Evolutionary conservation across 2,797 vertebrate genomes (phyloP), one percentile per base, ranked within the genome.

Genomic region (Pangasius sanitwongsei): DNA sequence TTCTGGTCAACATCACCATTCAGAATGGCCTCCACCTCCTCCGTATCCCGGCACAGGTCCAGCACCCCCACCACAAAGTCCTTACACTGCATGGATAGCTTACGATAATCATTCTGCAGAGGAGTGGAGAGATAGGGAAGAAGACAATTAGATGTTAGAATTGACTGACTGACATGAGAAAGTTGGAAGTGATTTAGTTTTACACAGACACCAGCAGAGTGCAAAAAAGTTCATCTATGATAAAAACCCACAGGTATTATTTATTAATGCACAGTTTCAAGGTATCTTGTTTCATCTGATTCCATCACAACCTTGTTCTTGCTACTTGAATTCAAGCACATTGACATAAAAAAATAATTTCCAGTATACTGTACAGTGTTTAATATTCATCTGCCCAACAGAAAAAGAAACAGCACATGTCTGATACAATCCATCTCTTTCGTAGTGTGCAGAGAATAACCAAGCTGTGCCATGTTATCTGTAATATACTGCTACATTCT

Each of bases 51-150:
- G 94, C 98, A 99, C 87, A 98, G 97, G 94, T 99, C 98, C 95
- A 99, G 92, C 88, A 99, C 97, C 0, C 98, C 98, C 90, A 99
- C 98, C 4, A 98, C 97, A 92, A 99, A 99, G 92, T 99, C 98
- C 95, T 99, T 99, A 95, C 98, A 99, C 96, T 99, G 98, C 98
- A 99, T 99, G 96, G 98, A 99, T 95, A 99, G 94, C 95, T 99
- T 99, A 89, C 98, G 95, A 90, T 99, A 99, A 92, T 99, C 98
- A 0, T 99, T 99, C 98, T 99, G 92, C 48, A 91, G 37, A 55
- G 77, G 50, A 88, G 87, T 89, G 93, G 87, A 91, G 41, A 92
- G 69, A 93, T 77, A 87, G 87, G 92, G 23, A 89, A 63, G 86
- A 34, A 86, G 8, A 87, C 28, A 70, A 2, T 50, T 78, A 78